Evolutionary conservation across 2,113 vertebrate genomes (phyloP), one percentile per base, ranked within the genome.

Genomic region (Solenodon paradoxus): DNA sequence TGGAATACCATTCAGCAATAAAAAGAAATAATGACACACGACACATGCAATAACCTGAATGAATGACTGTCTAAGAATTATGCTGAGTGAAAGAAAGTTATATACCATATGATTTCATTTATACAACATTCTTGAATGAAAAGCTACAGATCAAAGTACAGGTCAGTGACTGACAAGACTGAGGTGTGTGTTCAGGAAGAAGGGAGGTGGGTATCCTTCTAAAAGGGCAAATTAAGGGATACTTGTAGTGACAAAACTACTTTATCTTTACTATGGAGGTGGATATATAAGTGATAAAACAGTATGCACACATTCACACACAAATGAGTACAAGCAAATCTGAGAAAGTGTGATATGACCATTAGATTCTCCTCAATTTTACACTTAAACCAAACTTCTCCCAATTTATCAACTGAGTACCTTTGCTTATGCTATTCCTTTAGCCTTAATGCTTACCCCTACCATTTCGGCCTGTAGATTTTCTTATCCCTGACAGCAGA

Each of bases 321-420:
- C n/a, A 82, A 74, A 74, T 53, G 30, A 92, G 17, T 88, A 68
- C 30, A 82, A 68, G 19, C n/a, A 88, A 69, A 83, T 88, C n/a
- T 45, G 28, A 83, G 7, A 32, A 88, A 13, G 66, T 32, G 16
- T 86, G 55, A 86, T 28, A 79, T 71, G 24, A 90, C 17, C 40
- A 82, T 1, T 75, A 28, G 49, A 85, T 53, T 63, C 24, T 59
- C 19, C 26, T 42, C 19, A 82, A 59, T 68, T 61, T 77, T 71
- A 91, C 26, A 45, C 30, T 49, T 88, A 88, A 92, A 68, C 28
- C 49, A 78, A 92, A 83, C n/a, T 64, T 77, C 83, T 94, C 38
- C 53, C 45, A 79, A 22, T 66, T 74, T 51, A 68, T 69, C 24
- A 53, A 13, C 28, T 9, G 2, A 9, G 19, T 26, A 61, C n/a